Evolutionary conservation across 2,797 vertebrate genomes (phyloP).

Genomic region (Lithobates sylvaticus): DNA sequence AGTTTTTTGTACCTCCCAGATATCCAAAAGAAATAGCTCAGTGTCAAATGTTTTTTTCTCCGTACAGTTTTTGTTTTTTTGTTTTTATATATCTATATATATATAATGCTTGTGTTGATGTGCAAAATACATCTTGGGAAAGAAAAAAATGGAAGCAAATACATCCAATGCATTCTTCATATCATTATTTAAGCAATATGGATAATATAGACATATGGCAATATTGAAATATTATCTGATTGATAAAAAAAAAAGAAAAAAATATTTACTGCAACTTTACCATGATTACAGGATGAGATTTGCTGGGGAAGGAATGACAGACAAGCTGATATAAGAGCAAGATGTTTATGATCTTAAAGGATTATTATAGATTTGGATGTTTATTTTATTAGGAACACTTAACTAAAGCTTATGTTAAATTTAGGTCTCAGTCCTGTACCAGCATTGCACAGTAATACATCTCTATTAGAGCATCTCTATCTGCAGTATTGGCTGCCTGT

Average conservation of each 20-base stretch:
- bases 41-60: no score
- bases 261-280: not conserved
- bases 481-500: slow-evolving; percentile 10
- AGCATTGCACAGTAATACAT: slow-evolving; percentile 16
- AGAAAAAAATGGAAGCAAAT: no score
- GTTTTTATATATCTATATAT: no score
- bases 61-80: no score
- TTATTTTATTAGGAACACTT: slow-evolving; percentile 41
- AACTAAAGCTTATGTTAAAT: slow-evolving; percentile 22
- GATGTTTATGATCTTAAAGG: slow-evolving; percentile 23
- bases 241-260: not conserved
- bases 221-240: not conserved
- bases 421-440: slow-evolving; percentile 8
- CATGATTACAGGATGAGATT: not conserved
- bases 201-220: not conserved
- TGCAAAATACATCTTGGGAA: no score
- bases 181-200: not conserved
- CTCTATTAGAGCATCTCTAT: slow-evolving; percentile 22
- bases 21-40: no score
- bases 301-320: not conserved
- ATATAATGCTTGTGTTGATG: no score
- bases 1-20: no score
- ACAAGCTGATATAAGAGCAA: not conserved
- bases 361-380: slow-evolving; percentile 26
- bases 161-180: not conserved